A percentile compares a stretch with the other conserved stretches of the same genome.
Conservation (phyloP, 2,113 vertebrate genomes). For the Geothlypis trichas region DNA sequence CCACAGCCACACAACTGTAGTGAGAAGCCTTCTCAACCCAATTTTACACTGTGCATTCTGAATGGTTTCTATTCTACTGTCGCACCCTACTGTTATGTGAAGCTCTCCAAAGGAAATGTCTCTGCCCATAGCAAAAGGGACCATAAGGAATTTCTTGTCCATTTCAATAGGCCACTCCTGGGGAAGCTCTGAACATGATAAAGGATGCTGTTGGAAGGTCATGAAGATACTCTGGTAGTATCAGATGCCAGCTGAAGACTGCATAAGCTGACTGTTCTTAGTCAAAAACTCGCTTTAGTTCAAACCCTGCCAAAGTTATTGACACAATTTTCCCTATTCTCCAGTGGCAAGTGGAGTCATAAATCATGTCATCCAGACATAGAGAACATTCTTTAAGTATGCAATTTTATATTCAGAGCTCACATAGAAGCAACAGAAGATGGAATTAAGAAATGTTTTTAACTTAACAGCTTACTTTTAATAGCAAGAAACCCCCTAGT, state of each 20-base stretch:
- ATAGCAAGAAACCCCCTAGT: neutral
- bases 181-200: neutral
- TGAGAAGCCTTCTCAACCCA: neutral
- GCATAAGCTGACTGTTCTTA: neutral
- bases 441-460: neutral
- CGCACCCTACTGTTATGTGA: rapidly evolving
- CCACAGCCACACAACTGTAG: neutral
- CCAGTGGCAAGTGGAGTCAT: neutral
- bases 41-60: neutral
- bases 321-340: neutral
- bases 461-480: neutral
- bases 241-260: neutral
- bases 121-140: neutral
- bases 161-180: neutral
- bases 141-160: neutral
- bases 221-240: neutral
- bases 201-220: neutral
- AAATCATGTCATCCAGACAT: neutral
- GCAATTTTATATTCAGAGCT: neutral
- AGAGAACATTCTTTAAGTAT: neutral
- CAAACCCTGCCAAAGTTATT: neutral
- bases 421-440: neutral
- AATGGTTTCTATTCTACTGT: neutral
- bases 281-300: neutral
- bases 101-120: neutral